A percentile compares a stretch with the other conserved stretches of the same genome.
phyloP scores from a whole-genome alignment of 2,888 invertebrate genomes.

The Coenonympha arcania region DNA sequence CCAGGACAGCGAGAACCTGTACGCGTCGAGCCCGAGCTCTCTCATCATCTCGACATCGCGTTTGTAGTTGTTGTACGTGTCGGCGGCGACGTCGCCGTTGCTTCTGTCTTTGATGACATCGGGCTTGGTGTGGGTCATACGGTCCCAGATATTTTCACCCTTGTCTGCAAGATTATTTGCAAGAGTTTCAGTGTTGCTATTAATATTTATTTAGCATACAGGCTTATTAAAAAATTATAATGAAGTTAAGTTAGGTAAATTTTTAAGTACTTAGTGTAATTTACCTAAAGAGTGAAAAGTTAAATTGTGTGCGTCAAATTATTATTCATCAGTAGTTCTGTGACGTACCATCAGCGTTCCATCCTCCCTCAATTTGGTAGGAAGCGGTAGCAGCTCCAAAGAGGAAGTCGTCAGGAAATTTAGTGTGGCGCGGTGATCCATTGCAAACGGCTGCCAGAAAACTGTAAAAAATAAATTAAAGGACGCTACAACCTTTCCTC shows the following conservation, averaged over 20 bases:
- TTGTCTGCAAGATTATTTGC: constrained; percentile 35
- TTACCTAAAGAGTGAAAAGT: too few relatives aligned
- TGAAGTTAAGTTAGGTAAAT: too few relatives aligned
- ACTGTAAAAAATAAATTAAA: too few relatives aligned
- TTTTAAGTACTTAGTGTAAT: too few relatives aligned
- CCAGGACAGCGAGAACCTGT: constrained; percentile 77
- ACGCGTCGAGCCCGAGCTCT: constrained; percentile 60
- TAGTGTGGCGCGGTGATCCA: constrained; percentile 26
- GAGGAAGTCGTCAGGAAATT: constrained; percentile 49
- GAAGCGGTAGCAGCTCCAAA: constrained; percentile 52
- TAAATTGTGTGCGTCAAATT: too few relatives aligned
- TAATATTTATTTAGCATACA: too few relatives aligned
- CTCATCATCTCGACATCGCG: constrained; percentile 68
- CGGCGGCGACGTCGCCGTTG: constrained; percentile 75
- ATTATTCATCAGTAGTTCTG: too few relatives aligned
- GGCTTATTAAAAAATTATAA: background rate
- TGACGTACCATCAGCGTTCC: constrained; percentile 47
- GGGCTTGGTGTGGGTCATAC: constrained; percentile 43
- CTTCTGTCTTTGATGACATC: constrained; percentile 37
- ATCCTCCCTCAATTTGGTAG: constrained; percentile 53
- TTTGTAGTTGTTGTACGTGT: constrained; percentile 75
- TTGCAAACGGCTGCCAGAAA: constrained; percentile 9
- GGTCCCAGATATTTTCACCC: constrained; percentile 52
- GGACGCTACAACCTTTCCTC: too few relatives aligned
- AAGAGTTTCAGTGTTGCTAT: background rate